phyloP scores from a whole-genome alignment of 2,113 vertebrate species.

The Deroptyus accipitrinus region DNA sequence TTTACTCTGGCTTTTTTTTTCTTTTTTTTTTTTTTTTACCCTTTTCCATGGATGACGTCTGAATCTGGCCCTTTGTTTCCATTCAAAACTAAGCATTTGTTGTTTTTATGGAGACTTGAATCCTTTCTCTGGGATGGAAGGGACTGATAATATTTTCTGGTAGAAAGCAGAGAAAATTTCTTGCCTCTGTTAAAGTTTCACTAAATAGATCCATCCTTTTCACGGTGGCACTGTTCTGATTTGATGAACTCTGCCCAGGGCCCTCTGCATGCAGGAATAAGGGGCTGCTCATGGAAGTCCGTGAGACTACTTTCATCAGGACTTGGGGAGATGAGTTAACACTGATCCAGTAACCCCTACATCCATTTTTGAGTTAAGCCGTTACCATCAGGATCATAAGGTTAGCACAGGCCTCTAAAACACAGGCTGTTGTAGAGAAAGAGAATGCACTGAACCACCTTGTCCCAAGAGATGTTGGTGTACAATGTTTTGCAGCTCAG shows the following conservation, averaged over 20 bases:
- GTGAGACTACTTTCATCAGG: background rate
- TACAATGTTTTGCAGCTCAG: background rate
- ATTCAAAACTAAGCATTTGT: background rate
- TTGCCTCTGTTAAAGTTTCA: background rate
- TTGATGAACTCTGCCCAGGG: too few relatives aligned
- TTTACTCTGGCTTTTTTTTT: background rate
- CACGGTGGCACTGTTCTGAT: fast-evolving
- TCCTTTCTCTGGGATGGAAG: background rate
- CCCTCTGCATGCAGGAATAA: fast-evolving
- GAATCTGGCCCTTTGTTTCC: background rate
- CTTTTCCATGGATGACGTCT: background rate
- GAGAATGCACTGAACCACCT: background rate
- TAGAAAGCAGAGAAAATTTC: background rate
- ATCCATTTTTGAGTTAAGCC: background rate
- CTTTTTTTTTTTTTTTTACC: background rate
- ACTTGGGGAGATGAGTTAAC: background rate
- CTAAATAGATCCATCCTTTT: background rate
- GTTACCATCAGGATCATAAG: fast-evolving
- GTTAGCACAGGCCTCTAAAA: background rate
- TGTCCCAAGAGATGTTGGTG: fast-evolving
- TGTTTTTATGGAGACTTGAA: background rate
- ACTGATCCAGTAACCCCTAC: background rate
- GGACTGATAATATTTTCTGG: background rate
- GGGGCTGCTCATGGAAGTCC: background rate
- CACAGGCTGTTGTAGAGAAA: fast-evolving